Evolutionary conservation across 2,113 vertebrate genomes (phyloP), one percentile per base, ranked within the genome.

Genomic region (Pitta sordida): DNA sequence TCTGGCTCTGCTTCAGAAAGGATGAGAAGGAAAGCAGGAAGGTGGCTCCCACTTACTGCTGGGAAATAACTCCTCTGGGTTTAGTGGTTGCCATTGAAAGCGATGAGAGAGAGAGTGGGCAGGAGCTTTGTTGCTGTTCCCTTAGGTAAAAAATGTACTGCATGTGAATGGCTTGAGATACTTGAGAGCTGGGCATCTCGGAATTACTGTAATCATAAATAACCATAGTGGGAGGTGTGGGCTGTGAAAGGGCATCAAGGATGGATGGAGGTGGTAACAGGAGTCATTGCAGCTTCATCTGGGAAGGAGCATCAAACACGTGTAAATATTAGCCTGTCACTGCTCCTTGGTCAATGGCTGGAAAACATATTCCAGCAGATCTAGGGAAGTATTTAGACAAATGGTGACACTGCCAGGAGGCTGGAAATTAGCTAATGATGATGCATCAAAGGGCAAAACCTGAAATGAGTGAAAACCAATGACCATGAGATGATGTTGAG

Each of bases 371-470:
- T 97, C 90, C 84, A 86, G 34, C 20, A 56, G 52, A 88, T 41
- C 43, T 55, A 55, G 76, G 64, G 52, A 75, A 81, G 82, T 91
- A 82, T 90, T 76, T 74, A 63, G 65, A 82, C n/a, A 93, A 96
- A 83, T 78, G 63, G 56, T 6, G 27, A 96, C 65, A 81, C 74
- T 86, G 32, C 37, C 2, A 2, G 79, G 74, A 91, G 83, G 62
- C 64, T 96, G 49, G 71, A 87, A 93, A 89, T 91, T 82, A 71
- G 82, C 87, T 96, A 95, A 94, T 63, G 59, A 94, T 89, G 64
- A 83, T 87, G n/a, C 43, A 91, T 90, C 80, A 90, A 94, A 91
- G 90, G 85, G 78, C 83, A 95, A 91, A 96, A 93, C 56, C 89
- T 46, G 77, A 94, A 95, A 94, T 62, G 80, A 62, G 51, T 68